phyloP scores from a whole-genome alignment of 2,113 vertebrate genomes.

The Callipepla californica region DNA sequence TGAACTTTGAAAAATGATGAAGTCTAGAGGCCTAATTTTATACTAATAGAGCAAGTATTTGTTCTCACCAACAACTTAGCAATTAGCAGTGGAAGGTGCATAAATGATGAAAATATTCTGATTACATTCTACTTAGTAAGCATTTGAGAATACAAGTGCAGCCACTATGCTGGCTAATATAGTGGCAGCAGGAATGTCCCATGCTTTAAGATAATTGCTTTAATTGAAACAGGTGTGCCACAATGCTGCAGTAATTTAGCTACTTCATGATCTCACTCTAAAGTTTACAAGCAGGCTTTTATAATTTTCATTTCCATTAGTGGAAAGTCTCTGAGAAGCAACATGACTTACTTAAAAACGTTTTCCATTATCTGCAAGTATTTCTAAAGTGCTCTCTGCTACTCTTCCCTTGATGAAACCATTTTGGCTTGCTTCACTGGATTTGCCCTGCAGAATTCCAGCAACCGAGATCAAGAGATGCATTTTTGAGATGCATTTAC shows the following conservation, averaged over 20 bases:
- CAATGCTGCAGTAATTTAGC: background rate
- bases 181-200: background rate
- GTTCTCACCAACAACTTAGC: background rate
- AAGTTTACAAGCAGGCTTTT: slow-evolving; percentile 39
- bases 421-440: slow-evolving; percentile 42
- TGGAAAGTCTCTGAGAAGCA: slow-evolving; percentile 16
- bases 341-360: slow-evolving; percentile 39
- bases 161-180: background rate
- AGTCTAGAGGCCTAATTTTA: background rate
- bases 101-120: background rate
- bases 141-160: background rate
- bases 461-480: slow-evolving; percentile 2
- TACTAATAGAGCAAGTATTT: background rate
- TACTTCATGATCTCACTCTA: background rate
- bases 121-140: background rate
- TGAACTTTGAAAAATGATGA: background rate
- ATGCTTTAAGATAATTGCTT: slow-evolving; percentile 38
- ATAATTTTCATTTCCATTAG: slow-evolving; percentile 56
- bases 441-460: slow-evolving; percentile 57
- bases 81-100: background rate
- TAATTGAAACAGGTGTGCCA: slow-evolving; percentile 46
- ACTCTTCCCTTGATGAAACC: background rate
- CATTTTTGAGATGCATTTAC: slow-evolving; percentile 35
- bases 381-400: slow-evolving; percentile 55
- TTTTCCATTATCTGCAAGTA: slow-evolving; percentile 54